Evolutionary conservation across 2,797 vertebrate genomes (phyloP).

Genomic region (Pelobates cultripes): DNA sequence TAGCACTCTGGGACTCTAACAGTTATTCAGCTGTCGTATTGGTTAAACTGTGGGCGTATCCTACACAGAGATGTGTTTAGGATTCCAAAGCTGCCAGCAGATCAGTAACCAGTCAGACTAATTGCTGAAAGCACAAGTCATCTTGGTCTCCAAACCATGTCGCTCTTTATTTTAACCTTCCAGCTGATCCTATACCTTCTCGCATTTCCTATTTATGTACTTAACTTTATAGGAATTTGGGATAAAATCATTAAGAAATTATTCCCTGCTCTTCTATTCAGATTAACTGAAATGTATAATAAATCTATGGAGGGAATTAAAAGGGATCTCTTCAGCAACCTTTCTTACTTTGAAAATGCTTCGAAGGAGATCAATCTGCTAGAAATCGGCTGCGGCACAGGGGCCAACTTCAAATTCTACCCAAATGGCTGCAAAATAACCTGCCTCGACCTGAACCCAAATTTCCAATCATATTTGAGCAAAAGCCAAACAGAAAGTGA

Average conservation of each 20-base stretch:
- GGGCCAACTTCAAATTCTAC: constrained; percentile 53
- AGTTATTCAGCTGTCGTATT: too few species aligned
- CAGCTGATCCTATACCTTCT: constrained; percentile 17
- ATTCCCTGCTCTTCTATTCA: constrained; percentile 61
- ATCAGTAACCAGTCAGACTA: background rate
- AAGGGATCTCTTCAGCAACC: constrained; percentile 40
- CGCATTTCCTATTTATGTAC: constrained; percentile 31
- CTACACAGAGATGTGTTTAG: background rate
- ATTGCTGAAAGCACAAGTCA: background rate
- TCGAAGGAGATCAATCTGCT: constrained; percentile 31
- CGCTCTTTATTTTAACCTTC: background rate
- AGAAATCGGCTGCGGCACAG: constrained; percentile 54
- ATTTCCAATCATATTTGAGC: constrained; percentile 56
- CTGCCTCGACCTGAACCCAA: constrained; percentile 54
- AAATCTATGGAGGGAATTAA: constrained; percentile 31
- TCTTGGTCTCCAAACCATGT: constrained; percentile 15
- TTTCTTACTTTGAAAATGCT: constrained; percentile 27
- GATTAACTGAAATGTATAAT: constrained; percentile 25
- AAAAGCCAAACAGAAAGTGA: constrained; percentile 61
- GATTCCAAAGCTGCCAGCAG: background rate
- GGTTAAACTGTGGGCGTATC: background rate
- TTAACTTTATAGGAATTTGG: constrained; percentile 40
- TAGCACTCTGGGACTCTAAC: too few species aligned
- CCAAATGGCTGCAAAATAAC: constrained; percentile 46
- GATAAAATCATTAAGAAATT: constrained; percentile 64